These are phyloP conservation scores for Darevskia nairensis DNA, from an alignment of 2,797 vertebrate species.

Conservation along the genomic window DNA sequence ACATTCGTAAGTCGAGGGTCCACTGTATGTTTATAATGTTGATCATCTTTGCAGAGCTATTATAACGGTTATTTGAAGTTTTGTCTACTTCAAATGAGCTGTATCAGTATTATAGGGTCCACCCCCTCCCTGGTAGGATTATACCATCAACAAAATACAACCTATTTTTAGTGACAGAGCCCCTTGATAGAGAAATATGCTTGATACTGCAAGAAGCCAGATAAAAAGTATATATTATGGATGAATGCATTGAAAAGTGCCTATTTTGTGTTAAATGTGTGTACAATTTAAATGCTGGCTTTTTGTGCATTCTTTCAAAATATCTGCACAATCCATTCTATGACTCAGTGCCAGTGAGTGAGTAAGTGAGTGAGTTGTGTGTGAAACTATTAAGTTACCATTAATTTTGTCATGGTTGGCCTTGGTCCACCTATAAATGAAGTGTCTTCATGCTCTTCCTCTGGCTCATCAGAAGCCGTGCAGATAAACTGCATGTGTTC, in stretches of 20 bases:
- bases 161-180: neutral
- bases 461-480: conserved; percentile 63
- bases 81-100: conserved; percentile 15
- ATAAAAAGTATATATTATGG: too few species aligned
- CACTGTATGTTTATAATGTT: neutral
- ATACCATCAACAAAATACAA: neutral
- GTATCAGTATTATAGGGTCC: neutral
- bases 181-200: neutral
- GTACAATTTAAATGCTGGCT: too few species aligned
- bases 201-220: neutral
- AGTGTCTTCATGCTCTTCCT: conserved; percentile 73
- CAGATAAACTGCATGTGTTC: conserved; percentile 21
- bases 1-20: too few species aligned
- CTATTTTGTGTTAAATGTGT: too few species aligned
- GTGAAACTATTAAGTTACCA: conserved; percentile 82
- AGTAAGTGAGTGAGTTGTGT: too few species aligned
- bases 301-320: too few species aligned
- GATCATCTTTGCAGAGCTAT: neutral
- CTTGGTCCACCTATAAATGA: conserved; percentile 92
- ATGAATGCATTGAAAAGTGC: too few species aligned
- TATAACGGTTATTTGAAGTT: neutral
- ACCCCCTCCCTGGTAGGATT: neutral
- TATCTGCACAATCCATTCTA: too few species aligned
- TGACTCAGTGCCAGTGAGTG: too few species aligned
- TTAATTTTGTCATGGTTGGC: conserved; percentile 94